A percentile compares a stretch with the other conserved stretches of the same genome.
These are phyloP conservation scores for Caenorhabditis sulstoni DNA, from an alignment of 2,888 invertebrate genomes.

Conservation along the genomic window DNA sequence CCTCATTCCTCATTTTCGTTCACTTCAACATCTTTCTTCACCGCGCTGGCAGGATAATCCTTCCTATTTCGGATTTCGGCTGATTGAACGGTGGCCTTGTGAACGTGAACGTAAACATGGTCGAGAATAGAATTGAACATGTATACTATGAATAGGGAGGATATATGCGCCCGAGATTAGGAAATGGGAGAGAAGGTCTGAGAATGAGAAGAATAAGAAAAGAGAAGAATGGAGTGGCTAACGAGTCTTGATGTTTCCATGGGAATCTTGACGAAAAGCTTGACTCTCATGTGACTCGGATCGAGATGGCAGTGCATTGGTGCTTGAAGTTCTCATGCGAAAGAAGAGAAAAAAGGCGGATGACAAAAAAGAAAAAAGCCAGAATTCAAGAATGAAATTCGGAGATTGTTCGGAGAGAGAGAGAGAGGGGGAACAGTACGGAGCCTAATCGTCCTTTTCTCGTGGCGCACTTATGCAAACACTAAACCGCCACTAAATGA, in stretches of 20 bases:
- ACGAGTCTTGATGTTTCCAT: too few species aligned
- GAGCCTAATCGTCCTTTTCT: constrained; percentile 38
- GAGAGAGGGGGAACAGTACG: constrained; percentile 43
- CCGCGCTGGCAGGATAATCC: constrained; percentile 35
- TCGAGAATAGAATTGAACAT: neutral
- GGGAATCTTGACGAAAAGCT: too few species aligned
- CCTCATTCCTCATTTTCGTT: too few species aligned
- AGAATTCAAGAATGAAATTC: constrained; percentile 34
- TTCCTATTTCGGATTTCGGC: too few species aligned
- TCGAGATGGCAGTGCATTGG: too few species aligned
- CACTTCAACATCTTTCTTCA: too few species aligned
- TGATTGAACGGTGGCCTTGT: constrained; percentile 7
- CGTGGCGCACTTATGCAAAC: constrained; percentile 53
- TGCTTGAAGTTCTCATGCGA: too few species aligned
- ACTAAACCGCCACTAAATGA: constrained; percentile 53
- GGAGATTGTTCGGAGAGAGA: constrained; percentile 1
- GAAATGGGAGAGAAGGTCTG: neutral
- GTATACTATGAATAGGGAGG: too few species aligned
- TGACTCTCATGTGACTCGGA: too few species aligned
- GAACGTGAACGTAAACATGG: constrained; percentile 10
- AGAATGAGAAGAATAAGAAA: neutral
- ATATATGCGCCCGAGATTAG: too few species aligned
- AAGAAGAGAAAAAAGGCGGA: neutral
- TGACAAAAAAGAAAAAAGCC: neutral
- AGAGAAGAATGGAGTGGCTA: too few species aligned